These are phyloP conservation scores for Diadumene lineata DNA, from an alignment of 92 coral and sea anemone genomes.

Conservation along the genomic window DNA sequence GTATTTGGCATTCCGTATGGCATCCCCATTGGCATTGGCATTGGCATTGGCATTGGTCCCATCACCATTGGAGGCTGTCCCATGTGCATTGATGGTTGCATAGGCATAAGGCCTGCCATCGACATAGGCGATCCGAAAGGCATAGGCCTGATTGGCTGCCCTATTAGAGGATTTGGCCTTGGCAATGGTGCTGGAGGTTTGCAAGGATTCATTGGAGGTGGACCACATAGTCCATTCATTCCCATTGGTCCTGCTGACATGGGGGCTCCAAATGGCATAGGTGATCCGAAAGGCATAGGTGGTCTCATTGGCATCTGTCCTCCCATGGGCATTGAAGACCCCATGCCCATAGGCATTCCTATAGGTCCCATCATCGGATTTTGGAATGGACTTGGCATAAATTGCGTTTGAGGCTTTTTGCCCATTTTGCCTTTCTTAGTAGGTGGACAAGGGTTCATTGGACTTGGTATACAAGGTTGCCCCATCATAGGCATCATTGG, in stretches of 20 bases:
- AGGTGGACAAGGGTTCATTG: conserved; percentile 4
- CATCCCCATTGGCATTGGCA: neutral
- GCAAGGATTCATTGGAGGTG: conserved; percentile 15
- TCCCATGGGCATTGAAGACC: conserved; percentile 9
- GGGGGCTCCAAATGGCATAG: neutral
- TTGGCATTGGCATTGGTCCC: conserved; percentile 16
- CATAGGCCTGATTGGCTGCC: too few relatives aligned
- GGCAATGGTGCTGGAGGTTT: neutral
- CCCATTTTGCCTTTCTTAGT: neutral
- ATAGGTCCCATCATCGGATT: conserved; percentile 29
- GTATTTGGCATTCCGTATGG: conserved; percentile 9
- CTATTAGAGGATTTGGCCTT: too few relatives aligned
- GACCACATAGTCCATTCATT: conserved; percentile 3
- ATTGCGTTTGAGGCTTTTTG: conserved; percentile 6
- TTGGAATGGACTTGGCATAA: conserved; percentile 22
- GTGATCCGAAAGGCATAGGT: conserved; percentile 7
- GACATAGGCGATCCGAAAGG: conserved; percentile 1
- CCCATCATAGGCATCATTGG: neutral
- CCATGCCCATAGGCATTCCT: conserved; percentile 29
- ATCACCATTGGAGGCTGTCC: conserved; percentile 13
- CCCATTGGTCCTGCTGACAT: conserved; percentile 14
- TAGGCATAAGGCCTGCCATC: conserved; percentile 5
- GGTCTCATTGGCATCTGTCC: conserved; percentile 16
- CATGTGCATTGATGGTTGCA: neutral
- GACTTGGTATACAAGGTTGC: neutral